Percentiles rank a stretch among this genome's conserved stretches.
Conservation (phyloP, 2,888 invertebrate genomes). For the Brenthis daphne region DNA sequence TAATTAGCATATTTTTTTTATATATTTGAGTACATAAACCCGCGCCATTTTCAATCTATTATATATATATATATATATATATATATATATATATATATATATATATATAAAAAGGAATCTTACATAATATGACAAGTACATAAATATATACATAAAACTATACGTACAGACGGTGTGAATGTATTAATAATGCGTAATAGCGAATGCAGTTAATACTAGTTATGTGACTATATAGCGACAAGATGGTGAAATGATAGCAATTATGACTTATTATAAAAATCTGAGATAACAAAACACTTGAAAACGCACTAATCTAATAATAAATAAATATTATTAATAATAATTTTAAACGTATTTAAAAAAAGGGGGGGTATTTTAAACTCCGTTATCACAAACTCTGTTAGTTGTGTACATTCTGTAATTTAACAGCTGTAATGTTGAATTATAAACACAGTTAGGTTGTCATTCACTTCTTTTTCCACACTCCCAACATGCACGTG, state of each 20-base stretch:
- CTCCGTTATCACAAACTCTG: background rate
- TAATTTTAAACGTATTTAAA: background rate
- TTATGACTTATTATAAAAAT: constrained; percentile 15
- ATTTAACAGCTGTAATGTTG: constrained; percentile 14
- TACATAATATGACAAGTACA: constrained; percentile 9
- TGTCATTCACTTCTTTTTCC: constrained; percentile 80
- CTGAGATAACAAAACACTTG: constrained; percentile 4
- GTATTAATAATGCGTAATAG: constrained; percentile 17
- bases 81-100: too few relatives aligned
- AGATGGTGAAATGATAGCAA: constrained; percentile 9
- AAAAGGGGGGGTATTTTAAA: background rate
- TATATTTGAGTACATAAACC: constrained; percentile 2
- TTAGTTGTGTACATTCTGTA: constrained; percentile 14
- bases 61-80: background rate
- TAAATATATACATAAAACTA: constrained; percentile 14
- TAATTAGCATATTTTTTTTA: too few relatives aligned
- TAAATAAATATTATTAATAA: background rate
- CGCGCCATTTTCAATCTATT: constrained; percentile 19
- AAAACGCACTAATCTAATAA: background rate
- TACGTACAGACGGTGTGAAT: background rate
- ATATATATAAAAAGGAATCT: background rate
- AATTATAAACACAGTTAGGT: constrained; percentile 46
- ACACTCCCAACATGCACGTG: constrained; percentile 53
- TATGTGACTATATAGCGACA: background rate
- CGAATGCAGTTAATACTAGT: constrained; percentile 12